Percentiles rank a stretch among this genome's conserved stretches.
Evolutionary conservation across 2,113 vertebrate genomes (phyloP).

Genomic region (Neolamprologus kungweensis): DNA sequence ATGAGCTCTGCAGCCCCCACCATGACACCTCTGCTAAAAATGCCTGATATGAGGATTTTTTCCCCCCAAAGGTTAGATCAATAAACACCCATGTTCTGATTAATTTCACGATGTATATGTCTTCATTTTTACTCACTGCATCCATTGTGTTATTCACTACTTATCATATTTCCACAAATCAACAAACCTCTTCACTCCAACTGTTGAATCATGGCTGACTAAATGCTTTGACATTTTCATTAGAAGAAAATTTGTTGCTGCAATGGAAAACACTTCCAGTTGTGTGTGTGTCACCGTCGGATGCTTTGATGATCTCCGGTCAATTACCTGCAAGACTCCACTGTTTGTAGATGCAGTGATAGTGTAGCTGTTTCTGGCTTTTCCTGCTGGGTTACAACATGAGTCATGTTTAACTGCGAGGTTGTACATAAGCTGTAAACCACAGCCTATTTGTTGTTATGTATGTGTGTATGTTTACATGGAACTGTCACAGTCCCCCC

Average conservation of each 20-base stretch:
- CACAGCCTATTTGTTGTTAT: background rate
- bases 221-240: constrained; percentile 5
- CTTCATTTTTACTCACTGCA: background rate
- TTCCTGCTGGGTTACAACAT: background rate
- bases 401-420: constrained; percentile 11
- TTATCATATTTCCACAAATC: background rate
- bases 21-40: constrained; percentile 52
- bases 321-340: background rate
- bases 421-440: background rate
- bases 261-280: constrained; percentile 19
- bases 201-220: constrained; percentile 1
- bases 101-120: background rate
- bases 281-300: background rate
- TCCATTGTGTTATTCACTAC: background rate
- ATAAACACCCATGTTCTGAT: background rate
- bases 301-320: background rate
- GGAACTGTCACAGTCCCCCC: background rate
- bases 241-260: background rate
- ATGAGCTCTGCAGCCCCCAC: constrained; percentile 28
- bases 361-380: background rate
- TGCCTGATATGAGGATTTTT: constrained; percentile 12
- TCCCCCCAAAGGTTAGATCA: background rate
- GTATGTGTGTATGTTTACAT: constrained; percentile 21
- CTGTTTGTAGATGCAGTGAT: constrained; percentile 1
- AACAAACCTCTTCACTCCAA: background rate